A percentile compares a stretch with the other conserved stretches of the same genome.
Conservation (phyloP, 1,140 invertebrate genomes). For the Grapholita molesta region DNA sequence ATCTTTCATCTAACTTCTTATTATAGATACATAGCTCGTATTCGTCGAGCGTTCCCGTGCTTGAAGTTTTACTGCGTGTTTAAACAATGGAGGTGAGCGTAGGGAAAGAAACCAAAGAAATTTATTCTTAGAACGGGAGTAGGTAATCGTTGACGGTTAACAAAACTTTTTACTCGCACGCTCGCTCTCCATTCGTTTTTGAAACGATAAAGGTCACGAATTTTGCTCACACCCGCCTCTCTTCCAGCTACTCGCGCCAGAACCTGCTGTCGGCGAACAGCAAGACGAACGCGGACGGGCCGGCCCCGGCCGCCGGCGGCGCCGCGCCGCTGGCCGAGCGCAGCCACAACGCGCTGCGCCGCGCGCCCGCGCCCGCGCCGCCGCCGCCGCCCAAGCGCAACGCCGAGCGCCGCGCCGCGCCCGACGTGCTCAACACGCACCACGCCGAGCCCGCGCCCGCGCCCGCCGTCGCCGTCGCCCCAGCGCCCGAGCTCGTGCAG, state of each 20-base stretch:
- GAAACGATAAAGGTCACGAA: too few relatives aligned
- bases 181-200: too few relatives aligned
- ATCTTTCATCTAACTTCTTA: too few relatives aligned
- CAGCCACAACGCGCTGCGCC: constrained; percentile 72
- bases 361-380: constrained; percentile 41
- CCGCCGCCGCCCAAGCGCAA: constrained; percentile 35
- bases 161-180: too few relatives aligned
- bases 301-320: constrained; percentile 38
- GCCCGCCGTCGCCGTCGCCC: constrained; percentile 13
- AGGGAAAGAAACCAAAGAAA: too few relatives aligned
- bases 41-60: too few relatives aligned
- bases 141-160: too few relatives aligned
- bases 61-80: too few relatives aligned
- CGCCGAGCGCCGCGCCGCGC: constrained; percentile 48
- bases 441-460: constrained; percentile 51
- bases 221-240: background rate
- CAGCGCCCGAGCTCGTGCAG: constrained; percentile 45
- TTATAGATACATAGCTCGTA: too few relatives aligned
- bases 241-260: constrained; percentile 89
- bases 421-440: constrained; percentile 78
- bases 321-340: constrained; percentile 65
- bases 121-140: too few relatives aligned
- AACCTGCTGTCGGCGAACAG: constrained; percentile 87
- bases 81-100: too few relatives aligned
- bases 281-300: constrained; percentile 81